phyloP scores from a whole-genome alignment of 2,888 invertebrate genomes.

The Agrotis segetum region DNA sequence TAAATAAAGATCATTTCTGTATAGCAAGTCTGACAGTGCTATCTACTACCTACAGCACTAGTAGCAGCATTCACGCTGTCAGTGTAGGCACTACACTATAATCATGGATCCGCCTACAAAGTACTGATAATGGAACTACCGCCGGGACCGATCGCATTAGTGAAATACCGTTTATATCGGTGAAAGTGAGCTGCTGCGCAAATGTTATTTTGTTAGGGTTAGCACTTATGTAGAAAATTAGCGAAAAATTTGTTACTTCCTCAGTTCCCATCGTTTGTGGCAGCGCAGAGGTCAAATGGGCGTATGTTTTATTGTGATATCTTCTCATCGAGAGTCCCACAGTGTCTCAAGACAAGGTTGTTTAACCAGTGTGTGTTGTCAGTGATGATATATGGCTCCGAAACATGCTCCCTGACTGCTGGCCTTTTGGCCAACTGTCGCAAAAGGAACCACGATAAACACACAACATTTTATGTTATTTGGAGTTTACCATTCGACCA shows the following conservation, averaged over 20 bases:
- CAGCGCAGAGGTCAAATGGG: too few relatives aligned
- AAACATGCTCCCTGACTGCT: too few relatives aligned
- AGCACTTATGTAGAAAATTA: neutral
- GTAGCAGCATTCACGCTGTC: slow-evolving; percentile 30
- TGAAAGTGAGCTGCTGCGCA: slow-evolving; percentile 45
- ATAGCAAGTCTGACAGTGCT: slow-evolving; percentile 2
- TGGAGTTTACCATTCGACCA: too few relatives aligned
- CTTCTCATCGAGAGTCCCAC: too few relatives aligned
- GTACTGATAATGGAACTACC: slow-evolving; percentile 51
- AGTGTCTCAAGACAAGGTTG: too few relatives aligned
- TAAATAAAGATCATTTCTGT: neutral
- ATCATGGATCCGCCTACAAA: slow-evolving; percentile 47
- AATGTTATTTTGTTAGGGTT: slow-evolving; percentile 31
- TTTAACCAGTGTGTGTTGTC: too few relatives aligned
- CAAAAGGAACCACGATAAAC: too few relatives aligned
- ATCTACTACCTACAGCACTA: slow-evolving; percentile 9
- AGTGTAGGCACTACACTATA: slow-evolving; percentile 24
- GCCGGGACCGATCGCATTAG: slow-evolving; percentile 52
- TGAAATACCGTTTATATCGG: slow-evolving; percentile 56
- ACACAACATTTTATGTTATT: too few relatives aligned
- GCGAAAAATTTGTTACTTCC: neutral
- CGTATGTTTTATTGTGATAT: too few relatives aligned
- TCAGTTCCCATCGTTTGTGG: too few relatives aligned
- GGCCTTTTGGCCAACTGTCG: too few relatives aligned
- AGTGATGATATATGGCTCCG: too few relatives aligned